phyloP scores from a whole-genome alignment of 1,140 invertebrate genomes.

The Bombus fervidus region DNA sequence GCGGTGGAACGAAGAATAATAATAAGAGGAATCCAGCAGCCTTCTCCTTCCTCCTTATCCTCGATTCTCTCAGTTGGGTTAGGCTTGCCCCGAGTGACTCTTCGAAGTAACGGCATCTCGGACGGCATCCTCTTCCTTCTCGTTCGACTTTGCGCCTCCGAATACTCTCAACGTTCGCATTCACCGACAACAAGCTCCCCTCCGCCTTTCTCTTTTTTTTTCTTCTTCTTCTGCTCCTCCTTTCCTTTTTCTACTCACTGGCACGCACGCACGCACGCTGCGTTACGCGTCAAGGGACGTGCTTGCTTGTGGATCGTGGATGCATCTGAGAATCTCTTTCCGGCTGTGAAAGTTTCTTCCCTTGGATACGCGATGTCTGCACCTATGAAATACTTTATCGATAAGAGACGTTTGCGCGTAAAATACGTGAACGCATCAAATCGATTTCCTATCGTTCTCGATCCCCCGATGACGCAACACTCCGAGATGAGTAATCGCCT shows the following conservation, averaged over 20 bases:
- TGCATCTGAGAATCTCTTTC: constrained; percentile 17
- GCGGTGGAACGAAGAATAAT: constrained; percentile 35
- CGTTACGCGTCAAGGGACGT: background rate
- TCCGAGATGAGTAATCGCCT: background rate
- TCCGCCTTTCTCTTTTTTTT: background rate
- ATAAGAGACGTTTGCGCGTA: background rate
- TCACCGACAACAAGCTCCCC: constrained; percentile 13
- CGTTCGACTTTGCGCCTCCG: constrained; percentile 33
- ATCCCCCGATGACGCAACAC: background rate
- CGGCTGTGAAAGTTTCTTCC: background rate
- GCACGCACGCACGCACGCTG: background rate
- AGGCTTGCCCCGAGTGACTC: constrained; percentile 65
- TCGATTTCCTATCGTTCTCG: background rate
- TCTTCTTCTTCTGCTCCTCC: background rate
- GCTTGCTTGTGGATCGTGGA: background rate
- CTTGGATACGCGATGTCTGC: background rate
- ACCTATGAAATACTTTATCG: background rate
- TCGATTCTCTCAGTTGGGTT: constrained; percentile 58
- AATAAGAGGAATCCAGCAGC: constrained; percentile 39
- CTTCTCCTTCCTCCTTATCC: constrained; percentile 35
- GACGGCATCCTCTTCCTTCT: constrained; percentile 13
- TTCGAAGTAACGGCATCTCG: constrained; percentile 67
- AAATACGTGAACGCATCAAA: background rate
- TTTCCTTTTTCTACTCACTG: background rate
- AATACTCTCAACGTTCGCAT: constrained; percentile 36